Conservation (phyloP, 2,113 vertebrate genomes). For the Illadopsis cleaveri region DNA sequence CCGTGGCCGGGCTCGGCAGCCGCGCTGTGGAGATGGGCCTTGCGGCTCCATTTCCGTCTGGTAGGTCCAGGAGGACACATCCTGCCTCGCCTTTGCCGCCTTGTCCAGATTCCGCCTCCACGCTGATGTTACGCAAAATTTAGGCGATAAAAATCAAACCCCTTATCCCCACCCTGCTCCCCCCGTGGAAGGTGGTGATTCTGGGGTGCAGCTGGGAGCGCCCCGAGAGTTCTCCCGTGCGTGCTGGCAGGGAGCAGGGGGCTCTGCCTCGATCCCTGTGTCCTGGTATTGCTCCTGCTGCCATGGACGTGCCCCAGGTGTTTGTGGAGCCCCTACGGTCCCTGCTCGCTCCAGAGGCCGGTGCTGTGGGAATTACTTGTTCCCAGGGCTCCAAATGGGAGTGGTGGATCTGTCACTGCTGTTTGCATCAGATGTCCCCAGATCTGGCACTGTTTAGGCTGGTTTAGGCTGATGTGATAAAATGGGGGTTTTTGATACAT, state of each 20-base stretch:
- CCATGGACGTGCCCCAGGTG: background rate
- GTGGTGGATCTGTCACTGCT: background rate
- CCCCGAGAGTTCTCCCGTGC: background rate
- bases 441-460: accelerated
- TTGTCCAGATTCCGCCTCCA: background rate
- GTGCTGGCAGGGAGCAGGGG: background rate
- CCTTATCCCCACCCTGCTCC: background rate
- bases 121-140: background rate
- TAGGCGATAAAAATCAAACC: background rate
- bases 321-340: accelerated
- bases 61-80: background rate
- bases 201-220: background rate
- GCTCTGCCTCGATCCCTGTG: accelerated
- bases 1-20: background rate
- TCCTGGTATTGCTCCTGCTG: background rate
- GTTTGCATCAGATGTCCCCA: accelerated
- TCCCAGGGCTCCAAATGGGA: accelerated
- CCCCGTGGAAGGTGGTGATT: accelerated
- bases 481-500: background rate
- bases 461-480: background rate
- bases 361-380: background rate
- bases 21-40: background rate
- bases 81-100: background rate
- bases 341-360: accelerated
- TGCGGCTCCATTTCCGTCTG: background rate